These are phyloP conservation scores for Cydia amplana DNA, from an alignment of 1,140 invertebrate genomes.

Conservation along the genomic window DNA sequence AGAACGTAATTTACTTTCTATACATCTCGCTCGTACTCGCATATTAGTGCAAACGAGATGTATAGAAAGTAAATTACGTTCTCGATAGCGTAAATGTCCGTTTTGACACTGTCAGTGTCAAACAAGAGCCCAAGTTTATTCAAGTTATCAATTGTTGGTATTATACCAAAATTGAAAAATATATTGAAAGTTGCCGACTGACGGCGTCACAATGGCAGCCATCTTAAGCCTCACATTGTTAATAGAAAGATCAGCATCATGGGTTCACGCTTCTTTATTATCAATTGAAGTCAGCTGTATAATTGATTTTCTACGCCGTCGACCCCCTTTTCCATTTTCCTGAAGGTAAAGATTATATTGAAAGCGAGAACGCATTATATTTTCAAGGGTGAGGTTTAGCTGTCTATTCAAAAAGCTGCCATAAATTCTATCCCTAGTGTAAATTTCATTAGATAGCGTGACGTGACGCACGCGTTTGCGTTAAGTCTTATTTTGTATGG, in stretches of 20 bases:
- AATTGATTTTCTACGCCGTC: constrained; percentile 57
- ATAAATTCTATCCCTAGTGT: too few species aligned
- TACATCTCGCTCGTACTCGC: too few species aligned
- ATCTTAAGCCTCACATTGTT: constrained; percentile 36
- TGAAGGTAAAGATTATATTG: constrained; percentile 45
- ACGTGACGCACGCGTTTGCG: too few species aligned
- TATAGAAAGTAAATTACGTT: too few species aligned
- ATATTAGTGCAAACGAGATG: too few species aligned
- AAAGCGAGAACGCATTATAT: not conserved
- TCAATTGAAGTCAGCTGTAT: constrained; percentile 49
- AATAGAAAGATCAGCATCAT: constrained; percentile 49
- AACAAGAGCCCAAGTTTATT: too few species aligned
- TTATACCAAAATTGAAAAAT: constrained; percentile 15
- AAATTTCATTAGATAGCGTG: too few species aligned
- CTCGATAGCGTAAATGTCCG: too few species aligned
- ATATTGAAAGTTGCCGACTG: not conserved
- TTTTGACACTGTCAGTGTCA: too few species aligned
- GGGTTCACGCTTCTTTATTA: constrained; percentile 44
- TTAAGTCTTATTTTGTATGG: too few species aligned
- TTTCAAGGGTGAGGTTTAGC: not conserved
- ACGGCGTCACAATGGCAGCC: not conserved
- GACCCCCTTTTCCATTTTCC: constrained; percentile 49
- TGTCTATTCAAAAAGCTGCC: not conserved
- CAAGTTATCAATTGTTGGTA: not conserved
- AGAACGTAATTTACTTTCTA: too few species aligned